Evolutionary conservation across 2,888 invertebrate species (phyloP), one percentile per base, ranked within the genome.

Genomic region (Pegoplata infirma): DNA sequence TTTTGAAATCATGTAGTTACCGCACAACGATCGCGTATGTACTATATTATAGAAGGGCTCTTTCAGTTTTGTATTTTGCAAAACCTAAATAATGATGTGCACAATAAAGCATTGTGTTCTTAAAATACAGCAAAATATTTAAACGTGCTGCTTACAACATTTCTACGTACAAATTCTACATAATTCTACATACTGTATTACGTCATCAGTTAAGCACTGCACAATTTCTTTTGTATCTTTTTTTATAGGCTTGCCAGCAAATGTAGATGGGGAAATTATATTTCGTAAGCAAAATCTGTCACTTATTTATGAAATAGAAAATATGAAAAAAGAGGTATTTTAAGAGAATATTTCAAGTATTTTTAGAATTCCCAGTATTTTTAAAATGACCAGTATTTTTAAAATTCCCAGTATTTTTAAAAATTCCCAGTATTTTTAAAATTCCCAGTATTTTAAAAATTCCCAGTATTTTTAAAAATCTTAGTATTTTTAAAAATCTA

Each of bases 21-120:
- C 49, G 75, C 67, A 71, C 79, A 71, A 79, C 79, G 79, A 75
- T 79, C 79, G 67, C 56, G 61, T 75, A 61, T 61, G 40, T 72
- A 79, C 79, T 79, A 75, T 17, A n/a, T n/a, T n/a, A 6, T 47
- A 46, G 71, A 79, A 79, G 75, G 79, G 79, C 79, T n/a, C n/a
- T 79, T 49, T 63, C 71, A n/a, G 19, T 72, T 46, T 75, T 49
- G 51, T 46, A 51, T 79, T 63, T 75, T 28, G 66, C 75, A 67
- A 72, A n/a, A 73, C 44, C 68, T 47, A 67, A 64, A 49, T 40
- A 40, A 40, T 40, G 36, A 61, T 56, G 40, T 44, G 21, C 19
- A 47, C 47, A 51, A 17, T 28, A 63, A 63, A 21, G 16, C n/a
- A 44, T 58, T 44, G 55, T 55, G 32, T 32, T 28, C 55, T 55